Percentiles rank a stretch among this genome's conserved stretches.
Evolutionary conservation across 2,797 vertebrate genomes (phyloP).

Genomic region (Hoplostethus mediterraneus): DNA sequence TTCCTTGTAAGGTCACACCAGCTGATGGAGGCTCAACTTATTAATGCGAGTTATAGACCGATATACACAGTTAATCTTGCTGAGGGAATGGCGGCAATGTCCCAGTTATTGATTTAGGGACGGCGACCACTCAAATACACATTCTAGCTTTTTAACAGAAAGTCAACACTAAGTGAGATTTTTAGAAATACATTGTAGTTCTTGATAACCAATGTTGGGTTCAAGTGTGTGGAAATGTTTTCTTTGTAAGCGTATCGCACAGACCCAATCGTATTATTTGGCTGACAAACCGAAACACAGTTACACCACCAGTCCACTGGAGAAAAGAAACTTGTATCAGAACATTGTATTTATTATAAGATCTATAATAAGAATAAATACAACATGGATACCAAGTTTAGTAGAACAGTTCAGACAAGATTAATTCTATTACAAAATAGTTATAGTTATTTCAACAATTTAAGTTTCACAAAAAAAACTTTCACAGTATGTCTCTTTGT

Average conservation of each 20-base stretch:
- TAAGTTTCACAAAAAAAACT: slow-evolving; percentile 47
- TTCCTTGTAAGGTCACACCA: not conserved
- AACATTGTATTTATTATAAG: slow-evolving; percentile 77
- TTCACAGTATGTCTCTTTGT: slow-evolving; percentile 69
- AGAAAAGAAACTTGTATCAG: slow-evolving; percentile 56
- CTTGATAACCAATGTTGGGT: not conserved
- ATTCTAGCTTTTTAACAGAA: not conserved
- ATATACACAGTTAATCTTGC: not conserved
- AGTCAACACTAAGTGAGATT: too few relatives aligned
- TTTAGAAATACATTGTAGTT: slow-evolving; percentile 13
- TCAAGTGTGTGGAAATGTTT: not conserved
- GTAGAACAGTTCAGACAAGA: slow-evolving; percentile 66
- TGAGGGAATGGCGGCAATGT: not conserved
- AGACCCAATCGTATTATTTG: not conserved
- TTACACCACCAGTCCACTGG: slow-evolving; percentile 11
- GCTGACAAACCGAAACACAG: not conserved
- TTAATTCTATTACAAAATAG: slow-evolving; percentile 67
- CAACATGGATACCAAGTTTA: slow-evolving; percentile 71
- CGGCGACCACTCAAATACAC: not conserved
- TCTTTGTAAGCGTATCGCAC: not conserved
- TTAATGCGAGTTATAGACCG: not conserved
- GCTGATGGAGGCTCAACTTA: not conserved
- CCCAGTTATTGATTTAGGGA: not conserved
- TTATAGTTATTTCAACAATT: slow-evolving; percentile 64
- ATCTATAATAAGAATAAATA: slow-evolving; percentile 79